Evolutionary conservation across 2,797 vertebrate species (phyloP).

Genomic region (Hypotaenidia okinawae): DNA sequence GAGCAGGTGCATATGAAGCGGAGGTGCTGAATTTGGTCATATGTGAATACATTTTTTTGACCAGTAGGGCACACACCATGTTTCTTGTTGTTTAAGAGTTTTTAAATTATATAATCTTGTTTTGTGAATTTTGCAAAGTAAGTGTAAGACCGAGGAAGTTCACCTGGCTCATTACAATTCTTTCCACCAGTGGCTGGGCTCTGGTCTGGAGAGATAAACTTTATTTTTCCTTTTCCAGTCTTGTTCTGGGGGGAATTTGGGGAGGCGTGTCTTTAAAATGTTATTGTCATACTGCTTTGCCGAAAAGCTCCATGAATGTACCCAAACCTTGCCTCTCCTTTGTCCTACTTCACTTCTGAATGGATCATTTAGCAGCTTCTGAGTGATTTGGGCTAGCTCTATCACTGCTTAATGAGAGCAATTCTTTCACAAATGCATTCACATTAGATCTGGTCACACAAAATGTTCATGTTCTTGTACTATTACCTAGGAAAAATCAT

Average conservation of each 20-base stretch:
- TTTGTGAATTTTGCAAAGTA: not conserved
- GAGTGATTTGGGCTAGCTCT: not conserved
- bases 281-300: not conserved
- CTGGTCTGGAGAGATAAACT: not conserved
- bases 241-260: not conserved
- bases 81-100: not conserved
- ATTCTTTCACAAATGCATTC: not conserved
- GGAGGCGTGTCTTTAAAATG: not conserved
- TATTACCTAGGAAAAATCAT: not conserved
- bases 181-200: not conserved
- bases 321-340: not conserved
- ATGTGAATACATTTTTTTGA: not conserved
- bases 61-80: no score
- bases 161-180: not conserved
- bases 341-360: not conserved
- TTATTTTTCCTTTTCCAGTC: not conserved
- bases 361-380: not conserved
- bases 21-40: not conserved
- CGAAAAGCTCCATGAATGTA: rapidly evolving
- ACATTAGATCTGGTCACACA: not conserved
- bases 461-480: not conserved
- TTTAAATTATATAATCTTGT: not conserved
- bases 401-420: not conserved
- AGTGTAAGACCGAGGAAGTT: not conserved
- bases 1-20: not conserved